phyloP scores from a whole-genome alignment of 2,888 invertebrate genomes.

The Phalera bucephala region DNA sequence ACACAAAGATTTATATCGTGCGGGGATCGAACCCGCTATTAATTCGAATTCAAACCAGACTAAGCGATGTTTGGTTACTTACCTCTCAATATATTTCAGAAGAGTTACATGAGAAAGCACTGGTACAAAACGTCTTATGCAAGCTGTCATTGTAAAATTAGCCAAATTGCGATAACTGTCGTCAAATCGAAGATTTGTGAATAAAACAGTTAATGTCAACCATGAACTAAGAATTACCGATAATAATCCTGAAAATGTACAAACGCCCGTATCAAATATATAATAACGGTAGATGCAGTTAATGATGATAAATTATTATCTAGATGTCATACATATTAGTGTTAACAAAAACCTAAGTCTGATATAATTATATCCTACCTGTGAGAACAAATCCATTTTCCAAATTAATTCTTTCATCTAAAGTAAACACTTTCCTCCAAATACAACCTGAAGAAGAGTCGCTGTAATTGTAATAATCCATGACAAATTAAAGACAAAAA shows the following conservation, averaged over 20 bases:
- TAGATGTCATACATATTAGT: too few relatives aligned
- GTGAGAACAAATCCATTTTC: conserved; percentile 40
- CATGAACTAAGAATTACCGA: conserved; percentile 44
- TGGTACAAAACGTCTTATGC: conserved; percentile 42
- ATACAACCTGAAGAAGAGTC: too few relatives aligned
- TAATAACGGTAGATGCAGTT: too few relatives aligned
- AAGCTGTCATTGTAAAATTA: conserved; percentile 55
- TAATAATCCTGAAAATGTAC: conserved; percentile 49
- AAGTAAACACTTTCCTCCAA: conserved; percentile 45
- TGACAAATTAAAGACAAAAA: neutral
- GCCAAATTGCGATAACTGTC: conserved; percentile 65
- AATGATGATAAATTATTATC: too few relatives aligned
- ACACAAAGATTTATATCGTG: too few relatives aligned
- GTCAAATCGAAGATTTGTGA: conserved; percentile 42
- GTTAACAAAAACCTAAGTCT: too few relatives aligned
- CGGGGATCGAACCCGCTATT: too few relatives aligned
- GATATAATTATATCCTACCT: conserved; percentile 40
- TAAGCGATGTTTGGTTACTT: too few relatives aligned
- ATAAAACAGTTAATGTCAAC: conserved; percentile 42
- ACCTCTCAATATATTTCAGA: conserved; percentile 38
- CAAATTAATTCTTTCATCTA: conserved; percentile 34
- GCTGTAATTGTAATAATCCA: neutral
- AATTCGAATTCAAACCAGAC: too few relatives aligned
- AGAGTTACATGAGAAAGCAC: conserved; percentile 28
- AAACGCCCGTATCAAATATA: too few relatives aligned